Conservation (phyloP, 2,888 invertebrate species). For the Gastracanthus pulcherrimus region DNA sequence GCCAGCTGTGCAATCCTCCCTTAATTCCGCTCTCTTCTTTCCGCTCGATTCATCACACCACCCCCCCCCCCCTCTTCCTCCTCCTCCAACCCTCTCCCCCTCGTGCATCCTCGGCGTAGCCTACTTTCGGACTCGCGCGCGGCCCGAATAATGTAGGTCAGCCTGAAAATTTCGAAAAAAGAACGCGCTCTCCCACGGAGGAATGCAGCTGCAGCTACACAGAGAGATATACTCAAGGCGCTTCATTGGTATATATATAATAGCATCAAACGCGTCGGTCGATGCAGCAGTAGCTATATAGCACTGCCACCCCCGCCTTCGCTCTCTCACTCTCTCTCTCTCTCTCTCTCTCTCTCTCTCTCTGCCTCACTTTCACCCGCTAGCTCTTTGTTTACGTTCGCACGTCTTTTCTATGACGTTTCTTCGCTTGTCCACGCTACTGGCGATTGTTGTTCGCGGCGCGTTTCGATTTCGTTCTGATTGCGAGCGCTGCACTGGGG, state of each 20-base stretch:
- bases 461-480: not conserved
- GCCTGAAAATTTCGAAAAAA: not conserved
- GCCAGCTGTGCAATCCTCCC: not conserved
- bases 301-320: not conserved
- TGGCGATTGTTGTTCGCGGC: not conserved
- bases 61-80: not conserved
- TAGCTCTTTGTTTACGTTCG: not conserved
- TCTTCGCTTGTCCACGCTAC: too few species aligned
- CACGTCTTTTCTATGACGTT: too few species aligned
- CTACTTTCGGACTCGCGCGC: too few species aligned
- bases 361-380: constrained; percentile 7
- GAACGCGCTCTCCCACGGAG: not conserved
- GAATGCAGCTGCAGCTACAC: not conserved
- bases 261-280: not conserved
- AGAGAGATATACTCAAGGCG: too few species aligned
- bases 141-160: not conserved
- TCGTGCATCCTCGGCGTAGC: too few species aligned
- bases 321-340: constrained; percentile 1
- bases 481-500: too few species aligned
- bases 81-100: too few species aligned
- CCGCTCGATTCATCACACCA: not conserved
- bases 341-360: constrained; percentile 8
- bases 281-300: constrained; percentile 9
- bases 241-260: too few species aligned
- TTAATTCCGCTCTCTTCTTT: not conserved